A percentile compares a stretch with the other conserved stretches of the same genome.
Evolutionary conservation across 37 sponge, comb jelly and placozoan genomes (phyloP).

Genomic region (Agelas oroides): DNA sequence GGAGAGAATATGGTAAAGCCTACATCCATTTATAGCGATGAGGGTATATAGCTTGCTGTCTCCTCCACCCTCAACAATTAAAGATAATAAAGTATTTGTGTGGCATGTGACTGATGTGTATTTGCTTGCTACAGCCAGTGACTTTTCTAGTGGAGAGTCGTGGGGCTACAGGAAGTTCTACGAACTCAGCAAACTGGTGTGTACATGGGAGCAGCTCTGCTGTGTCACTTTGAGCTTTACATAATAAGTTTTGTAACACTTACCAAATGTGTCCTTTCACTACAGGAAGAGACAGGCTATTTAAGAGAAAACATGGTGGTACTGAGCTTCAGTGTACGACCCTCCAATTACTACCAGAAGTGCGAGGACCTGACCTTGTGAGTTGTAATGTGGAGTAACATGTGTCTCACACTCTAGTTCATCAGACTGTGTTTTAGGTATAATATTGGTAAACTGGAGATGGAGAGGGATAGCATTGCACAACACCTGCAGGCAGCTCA

Average conservation of each 20-base stretch:
- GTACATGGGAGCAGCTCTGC: too few relatives aligned
- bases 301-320: slow-evolving; percentile 77
- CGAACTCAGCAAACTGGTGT: slow-evolving; percentile 77
- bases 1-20: slow-evolving; percentile 75
- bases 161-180: slow-evolving; percentile 98
- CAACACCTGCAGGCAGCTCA: slow-evolving; percentile 4
- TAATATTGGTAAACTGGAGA: not conserved
- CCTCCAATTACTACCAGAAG: slow-evolving; percentile 81
- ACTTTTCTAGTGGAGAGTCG: slow-evolving; percentile 90
- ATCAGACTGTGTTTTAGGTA: not conserved
- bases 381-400: too few relatives aligned
- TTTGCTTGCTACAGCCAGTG: slow-evolving; percentile 61
- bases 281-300: slow-evolving; percentile 69
- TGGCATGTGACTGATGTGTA: too few relatives aligned
- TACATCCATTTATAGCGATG: too few relatives aligned
- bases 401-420: too few relatives aligned
- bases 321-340: slow-evolving; percentile 75
- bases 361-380: slow-evolving; percentile 71
- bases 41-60: too few relatives aligned
- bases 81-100: too few relatives aligned
- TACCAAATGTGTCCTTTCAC: too few relatives aligned
- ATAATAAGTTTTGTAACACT: too few relatives aligned
- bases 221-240: too few relatives aligned
- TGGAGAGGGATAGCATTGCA: not conserved
- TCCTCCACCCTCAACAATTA: too few relatives aligned